Conservation (phyloP, 2,888 invertebrate species). For the Endomychus coccineus region DNA sequence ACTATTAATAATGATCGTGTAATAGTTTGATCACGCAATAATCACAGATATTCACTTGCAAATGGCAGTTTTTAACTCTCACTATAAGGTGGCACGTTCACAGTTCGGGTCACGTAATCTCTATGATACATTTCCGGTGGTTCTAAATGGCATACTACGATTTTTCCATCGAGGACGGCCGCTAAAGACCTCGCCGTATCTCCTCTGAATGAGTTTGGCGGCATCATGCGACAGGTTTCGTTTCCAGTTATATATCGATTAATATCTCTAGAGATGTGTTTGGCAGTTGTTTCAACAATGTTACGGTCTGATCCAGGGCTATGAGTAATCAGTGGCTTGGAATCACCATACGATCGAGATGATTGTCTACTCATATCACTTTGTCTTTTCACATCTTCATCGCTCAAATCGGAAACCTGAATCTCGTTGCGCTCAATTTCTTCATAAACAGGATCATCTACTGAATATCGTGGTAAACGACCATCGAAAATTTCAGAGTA, state of each 20-base stretch:
- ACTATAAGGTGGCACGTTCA: constrained; percentile 54
- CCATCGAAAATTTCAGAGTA: constrained; percentile 66
- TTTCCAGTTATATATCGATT: constrained; percentile 47
- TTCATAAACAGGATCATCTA: constrained; percentile 75
- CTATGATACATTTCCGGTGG: constrained; percentile 52
- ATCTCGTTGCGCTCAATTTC: constrained; percentile 69
- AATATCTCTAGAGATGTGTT: constrained; percentile 39
- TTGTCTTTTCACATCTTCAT: constrained; percentile 68
- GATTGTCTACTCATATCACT: constrained; percentile 63
- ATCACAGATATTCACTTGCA: constrained; percentile 48
- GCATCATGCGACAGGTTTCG: constrained; percentile 47
- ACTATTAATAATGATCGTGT: constrained; percentile 28
- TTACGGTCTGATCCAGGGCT: constrained; percentile 59
- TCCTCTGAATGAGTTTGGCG: constrained; percentile 49
- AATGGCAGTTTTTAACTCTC: constrained; percentile 50
- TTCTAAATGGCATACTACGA: constrained; percentile 79
- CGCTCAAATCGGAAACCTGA: constrained; percentile 69
- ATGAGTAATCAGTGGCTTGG: constrained; percentile 72
- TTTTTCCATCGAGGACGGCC: constrained; percentile 77
- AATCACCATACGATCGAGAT: constrained; percentile 73
- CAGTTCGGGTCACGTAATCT: constrained; percentile 49
- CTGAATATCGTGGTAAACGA: constrained; percentile 47
- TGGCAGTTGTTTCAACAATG: constrained; percentile 38
- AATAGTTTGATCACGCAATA: constrained; percentile 41
- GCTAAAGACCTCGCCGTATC: constrained; percentile 57